Evolutionary conservation across 2,888 invertebrate genomes (phyloP), one percentile per base, ranked within the genome.

Genomic region (Thymelicus sylvestris): DNA sequence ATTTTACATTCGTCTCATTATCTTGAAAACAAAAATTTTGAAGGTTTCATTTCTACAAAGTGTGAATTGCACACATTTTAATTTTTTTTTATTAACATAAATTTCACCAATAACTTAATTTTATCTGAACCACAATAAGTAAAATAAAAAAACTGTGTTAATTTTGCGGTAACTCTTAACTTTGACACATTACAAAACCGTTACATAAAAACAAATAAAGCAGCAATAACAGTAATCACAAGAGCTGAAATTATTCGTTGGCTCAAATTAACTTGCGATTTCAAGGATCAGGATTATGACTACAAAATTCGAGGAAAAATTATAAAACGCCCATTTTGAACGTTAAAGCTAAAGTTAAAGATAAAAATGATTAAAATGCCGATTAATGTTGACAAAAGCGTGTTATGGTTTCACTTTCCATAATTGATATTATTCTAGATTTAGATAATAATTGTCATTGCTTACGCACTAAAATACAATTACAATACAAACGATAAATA

Each of bases 271-370:
- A 48, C n/a, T 48, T 12, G 13, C 48, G 48, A 13, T 48, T 47
- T 48, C 48, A n/a, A n/a, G 48, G 48, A 6, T 48, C 48, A 48
- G 48, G 6, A 48, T 19, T 13, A 12, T 31, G 31, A 31, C 31
- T 31, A 47, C 48, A n/a, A n/a, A 48, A n/a, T n/a, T n/a, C 48
- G 48, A 48, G n/a, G n/a, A 48, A 48, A 44, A 48, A n/a, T n/a
- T 48, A n/a, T n/a, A 48, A 48, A n/a, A 13, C 3, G 6, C n/a
- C 48, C n/a, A n/a, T 48, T 48, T 48, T 48, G 3, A 48, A 7
- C n/a, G 48, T 13, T n/a, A 48, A 48, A 48, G n/a, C n/a, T 48
- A 12, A 7, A 44, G 12, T 10, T 44, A 44, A 12, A 44, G 7
- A 12, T 47, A 47, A 47, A 12, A 48, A 48, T 7, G n/a, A 48